phyloP scores from a whole-genome alignment of 2,113 vertebrate species.

The Protobothrops mucrosquamatus region DNA sequence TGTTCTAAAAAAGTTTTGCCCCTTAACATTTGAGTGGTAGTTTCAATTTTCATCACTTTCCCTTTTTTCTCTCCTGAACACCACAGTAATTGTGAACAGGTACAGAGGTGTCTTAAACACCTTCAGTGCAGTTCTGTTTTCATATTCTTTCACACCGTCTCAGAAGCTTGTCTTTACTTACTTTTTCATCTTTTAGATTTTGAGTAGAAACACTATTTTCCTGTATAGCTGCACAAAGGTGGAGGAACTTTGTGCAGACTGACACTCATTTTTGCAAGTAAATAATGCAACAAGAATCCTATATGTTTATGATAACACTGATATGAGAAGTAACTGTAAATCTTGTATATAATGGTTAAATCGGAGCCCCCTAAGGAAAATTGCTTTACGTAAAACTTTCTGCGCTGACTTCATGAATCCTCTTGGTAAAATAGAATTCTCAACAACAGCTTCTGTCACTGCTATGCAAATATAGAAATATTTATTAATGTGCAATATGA shows the following conservation, averaged over 20 bases:
- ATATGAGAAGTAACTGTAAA: neutral
- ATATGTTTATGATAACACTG: neutral
- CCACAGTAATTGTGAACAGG: neutral
- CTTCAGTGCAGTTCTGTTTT: neutral
- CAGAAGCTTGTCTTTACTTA: neutral
- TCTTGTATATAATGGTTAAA: neutral
- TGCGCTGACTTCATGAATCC: neutral
- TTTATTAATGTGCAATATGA: neutral
- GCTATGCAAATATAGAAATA: neutral
- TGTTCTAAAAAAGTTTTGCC: neutral
- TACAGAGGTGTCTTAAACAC: neutral
- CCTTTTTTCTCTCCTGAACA: neutral
- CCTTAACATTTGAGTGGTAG: neutral
- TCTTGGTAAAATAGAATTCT: neutral
- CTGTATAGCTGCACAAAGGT: neutral
- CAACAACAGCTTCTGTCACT: neutral
- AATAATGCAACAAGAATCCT: neutral
- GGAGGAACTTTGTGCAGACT: neutral
- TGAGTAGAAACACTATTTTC: neutral
- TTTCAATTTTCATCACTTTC: neutral
- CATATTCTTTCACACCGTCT: neutral
- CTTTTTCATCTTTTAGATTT: neutral
- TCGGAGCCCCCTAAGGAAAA: neutral
- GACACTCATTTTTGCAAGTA: neutral
- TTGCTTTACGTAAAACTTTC: neutral